phyloP scores from a whole-genome alignment of 1,140 invertebrate species.

The Caenorhabditis brenneri region DNA sequence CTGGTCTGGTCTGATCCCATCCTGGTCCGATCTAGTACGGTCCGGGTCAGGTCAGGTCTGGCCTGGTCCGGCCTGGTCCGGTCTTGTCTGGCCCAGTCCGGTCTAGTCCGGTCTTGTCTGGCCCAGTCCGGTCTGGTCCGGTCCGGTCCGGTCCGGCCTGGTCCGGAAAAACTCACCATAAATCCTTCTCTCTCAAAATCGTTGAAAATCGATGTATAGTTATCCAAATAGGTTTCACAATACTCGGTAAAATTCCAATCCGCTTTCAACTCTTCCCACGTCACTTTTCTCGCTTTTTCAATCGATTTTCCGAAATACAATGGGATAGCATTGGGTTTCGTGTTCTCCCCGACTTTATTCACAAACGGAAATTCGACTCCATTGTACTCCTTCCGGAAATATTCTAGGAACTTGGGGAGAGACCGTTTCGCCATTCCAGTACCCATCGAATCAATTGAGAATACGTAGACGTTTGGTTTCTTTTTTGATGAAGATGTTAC shows the following conservation, averaged over 20 bases:
- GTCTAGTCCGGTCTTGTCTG: too few species aligned
- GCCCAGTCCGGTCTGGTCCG: too few species aligned
- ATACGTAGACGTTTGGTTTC: background rate
- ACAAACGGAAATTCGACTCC: conserved; percentile 2
- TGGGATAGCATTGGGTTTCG: background rate
- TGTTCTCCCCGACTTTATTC: conserved; percentile 12
- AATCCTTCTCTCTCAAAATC: background rate
- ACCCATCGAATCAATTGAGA: background rate
- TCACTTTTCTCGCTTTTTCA: background rate
- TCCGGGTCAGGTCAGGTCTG: too few species aligned
- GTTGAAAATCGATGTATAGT: background rate
- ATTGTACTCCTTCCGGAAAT: background rate
- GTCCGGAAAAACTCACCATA: too few species aligned
- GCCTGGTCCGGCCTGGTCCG: too few species aligned
- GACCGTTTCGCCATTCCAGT: background rate
- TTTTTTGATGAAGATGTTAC: too few species aligned
- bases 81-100: too few species aligned
- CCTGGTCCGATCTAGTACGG: too few species aligned
- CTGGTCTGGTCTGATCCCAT: too few species aligned
- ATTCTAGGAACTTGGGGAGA: background rate
- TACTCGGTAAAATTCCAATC: background rate
- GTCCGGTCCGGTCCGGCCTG: too few species aligned
- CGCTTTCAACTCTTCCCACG: background rate
- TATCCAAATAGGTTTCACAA: background rate
- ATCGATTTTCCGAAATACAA: background rate